Conservation (phyloP, 2,888 invertebrate genomes). For the Scaptomyza tumidula region DNA sequence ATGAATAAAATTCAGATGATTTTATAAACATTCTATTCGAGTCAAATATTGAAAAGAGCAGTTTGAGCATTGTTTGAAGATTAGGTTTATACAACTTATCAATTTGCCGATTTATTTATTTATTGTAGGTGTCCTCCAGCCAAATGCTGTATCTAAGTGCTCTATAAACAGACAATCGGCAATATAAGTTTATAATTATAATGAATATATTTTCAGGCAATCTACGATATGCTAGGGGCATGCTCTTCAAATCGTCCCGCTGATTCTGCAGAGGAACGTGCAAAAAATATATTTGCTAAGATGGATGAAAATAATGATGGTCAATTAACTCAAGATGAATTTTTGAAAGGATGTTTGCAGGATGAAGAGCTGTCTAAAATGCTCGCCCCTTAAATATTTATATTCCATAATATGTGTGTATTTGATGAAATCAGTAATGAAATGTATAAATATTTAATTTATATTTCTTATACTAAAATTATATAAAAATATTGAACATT, state of each 20-base stretch:
- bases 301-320: conserved; percentile 99
- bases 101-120: not conserved
- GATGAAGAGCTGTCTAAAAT: conserved; percentile 98
- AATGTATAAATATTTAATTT: conserved; percentile 82
- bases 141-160: not conserved
- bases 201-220: conserved; percentile 90
- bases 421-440: conserved; percentile 81
- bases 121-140: not conserved
- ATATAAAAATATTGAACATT: conserved; percentile 70
- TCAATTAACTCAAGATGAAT: conserved; percentile 98
- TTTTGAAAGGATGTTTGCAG: conserved; percentile 98
- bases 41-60: not conserved
- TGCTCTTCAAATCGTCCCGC: conserved; percentile 97
- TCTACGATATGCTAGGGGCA: conserved; percentile 99
- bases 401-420: conserved; percentile 79
- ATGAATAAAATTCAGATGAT: too few relatives aligned
- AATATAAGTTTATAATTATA: not conserved
- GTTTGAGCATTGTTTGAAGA: too few relatives aligned
- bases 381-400: conserved; percentile 92
- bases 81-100: not conserved
- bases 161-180: not conserved
- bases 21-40: too few relatives aligned
- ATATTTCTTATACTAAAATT: conserved; percentile 81
- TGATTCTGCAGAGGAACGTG: conserved; percentile 98
- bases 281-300: conserved; percentile 99